Base-by-base conservation (phyloP, 2,797 vertebrate genomes). In the Spinus olivaceus region DNA sequence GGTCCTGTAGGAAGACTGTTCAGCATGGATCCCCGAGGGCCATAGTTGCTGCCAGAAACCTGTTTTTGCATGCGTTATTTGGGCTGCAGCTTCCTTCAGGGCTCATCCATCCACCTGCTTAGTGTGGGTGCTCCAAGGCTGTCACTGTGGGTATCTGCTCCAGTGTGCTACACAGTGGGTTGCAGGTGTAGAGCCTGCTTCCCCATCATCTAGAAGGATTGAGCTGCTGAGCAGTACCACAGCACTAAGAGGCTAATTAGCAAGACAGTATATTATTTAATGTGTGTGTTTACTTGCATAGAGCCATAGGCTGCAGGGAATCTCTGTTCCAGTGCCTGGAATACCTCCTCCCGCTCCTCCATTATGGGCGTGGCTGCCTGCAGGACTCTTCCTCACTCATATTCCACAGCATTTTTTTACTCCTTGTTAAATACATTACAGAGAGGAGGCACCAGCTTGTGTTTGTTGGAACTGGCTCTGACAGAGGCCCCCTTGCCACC, bases 161-260 rank as follows among this genome's bases (percentile, higher is more conserved):
- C 3, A 2, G 11, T 0, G 0, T 33, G 32, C 32, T 76, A 39
- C 27, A 27, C 28, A 3, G 0, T 0, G 3, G 27, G 13, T 4
- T 61, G 47, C 20, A 61, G 35, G 21, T 7, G 17, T 3, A 27
- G 3, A 63, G 16, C 32, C 22, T 54, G 27, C 39, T 66, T 73
- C 72, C 66, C 20, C 13, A 1, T 2, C 4, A 1, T 33, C 37
- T 44, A 8, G 39, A 65, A 71, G 22, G 14, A 65, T 1, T 9
- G 14, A 49, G 24, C 67, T 90, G 73, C 25, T 66, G 7, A 67
- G 41, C 37, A 57, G 53, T 6, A 72, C 49, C 53, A 74, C 19
- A 35, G 54, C 7, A 56, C 10, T 6, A n/a, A 57, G 25, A 22
- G 6, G 32, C 22, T 23, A 56, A 20, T 39, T 2, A 69, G 9